Base-by-base conservation (phyloP, 2,113 vertebrate genomes). In the Rhagologus leucostigma region DNA sequence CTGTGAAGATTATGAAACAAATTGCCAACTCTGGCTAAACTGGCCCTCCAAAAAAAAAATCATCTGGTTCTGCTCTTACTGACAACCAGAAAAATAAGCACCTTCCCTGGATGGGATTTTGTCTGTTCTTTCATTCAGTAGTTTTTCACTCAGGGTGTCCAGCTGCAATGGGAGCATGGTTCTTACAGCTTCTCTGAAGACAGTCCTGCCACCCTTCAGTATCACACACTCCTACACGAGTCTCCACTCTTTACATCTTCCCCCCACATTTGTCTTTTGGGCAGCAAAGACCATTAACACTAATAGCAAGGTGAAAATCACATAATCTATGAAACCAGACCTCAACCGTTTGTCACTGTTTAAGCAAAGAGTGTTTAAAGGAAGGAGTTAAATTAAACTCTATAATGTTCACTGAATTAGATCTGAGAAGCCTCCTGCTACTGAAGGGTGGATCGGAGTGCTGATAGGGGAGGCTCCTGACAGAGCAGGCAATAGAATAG, bases 141-240 rank as follows among this genome's bases (percentile, higher is more conserved):
- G 11, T 4, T 76, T 74, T 64, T 68, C 20, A 62, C 6, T 29
- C 9, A 32, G 19, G 3, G 8, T 63, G 35, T 84, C 49, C 74
- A 73, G 30, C 10, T 78, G 35, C 35, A 59, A 5, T 11, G 10
- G 7, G 4, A 57, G 5, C 16, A 47, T 10, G 9, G 2, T 1
- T 64, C 27, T 67, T 50, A 33, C 4, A 83, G 13, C 5, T 42
- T 68, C 24, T 71, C 9, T 82, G 24, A 77, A 53, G 33, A 63
- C 7, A 21, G 5, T 53, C 19, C 32, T 84, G 19, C 4, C 7
- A 32, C 9, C 8, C 26, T 55, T 90, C 24, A 11, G 30, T 53
- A 55, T 47, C 18, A 46, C 50, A 77, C 14, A 18, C 0, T 49
- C 29, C 22, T 5, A 56, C 10, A 26, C 0, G 0, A 29, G 10